These are phyloP conservation scores for Caiman crocodilus DNA, from an alignment of 2,797 vertebrate species.

Conservation along the genomic window DNA sequence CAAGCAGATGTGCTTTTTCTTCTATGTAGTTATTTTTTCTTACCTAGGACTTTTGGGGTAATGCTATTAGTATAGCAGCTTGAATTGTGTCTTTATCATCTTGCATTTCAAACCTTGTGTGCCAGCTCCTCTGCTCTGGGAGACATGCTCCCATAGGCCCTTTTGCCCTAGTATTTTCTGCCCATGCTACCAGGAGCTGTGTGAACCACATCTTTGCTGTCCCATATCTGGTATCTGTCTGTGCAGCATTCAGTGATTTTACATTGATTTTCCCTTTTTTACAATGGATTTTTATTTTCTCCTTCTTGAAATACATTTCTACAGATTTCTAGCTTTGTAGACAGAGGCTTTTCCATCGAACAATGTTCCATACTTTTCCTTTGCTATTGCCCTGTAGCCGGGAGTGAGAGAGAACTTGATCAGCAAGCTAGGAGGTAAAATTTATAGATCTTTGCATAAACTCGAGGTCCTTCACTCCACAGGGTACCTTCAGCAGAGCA, in stretches of 20 bases:
- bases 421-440: neutral
- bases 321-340: neutral
- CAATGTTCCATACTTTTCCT: neutral
- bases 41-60: fast-evolving
- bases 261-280: neutral
- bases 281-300: neutral
- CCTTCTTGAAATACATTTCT: neutral
- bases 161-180: neutral
- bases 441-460: neutral
- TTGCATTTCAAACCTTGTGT: neutral
- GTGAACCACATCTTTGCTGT: neutral
- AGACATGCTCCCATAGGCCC: neutral
- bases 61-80: neutral
- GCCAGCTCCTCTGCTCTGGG: neutral
- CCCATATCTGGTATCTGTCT: neutral
- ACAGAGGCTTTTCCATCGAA: neutral
- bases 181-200: neutral
- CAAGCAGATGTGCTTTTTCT: neutral
- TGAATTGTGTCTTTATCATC: neutral
- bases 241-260: neutral
- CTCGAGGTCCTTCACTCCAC: neutral
- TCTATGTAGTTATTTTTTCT: too few relatives aligned
- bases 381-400: neutral
- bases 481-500: neutral
- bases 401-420: neutral